Evolutionary conservation across 2,797 vertebrate species (phyloP).

Genomic region (Apogon talboti): DNA sequence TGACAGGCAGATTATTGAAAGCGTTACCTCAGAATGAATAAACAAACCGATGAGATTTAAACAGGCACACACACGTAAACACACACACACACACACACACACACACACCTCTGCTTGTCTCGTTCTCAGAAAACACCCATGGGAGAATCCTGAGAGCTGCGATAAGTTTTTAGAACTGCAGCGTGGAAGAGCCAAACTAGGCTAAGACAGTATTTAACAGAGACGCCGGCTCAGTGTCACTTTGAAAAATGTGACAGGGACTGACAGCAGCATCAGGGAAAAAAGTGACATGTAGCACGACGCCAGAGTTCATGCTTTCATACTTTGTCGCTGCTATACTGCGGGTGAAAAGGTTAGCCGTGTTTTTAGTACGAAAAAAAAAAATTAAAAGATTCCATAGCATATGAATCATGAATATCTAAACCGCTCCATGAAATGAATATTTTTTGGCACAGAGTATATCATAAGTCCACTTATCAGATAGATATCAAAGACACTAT

Average conservation of each 20-base stretch:
- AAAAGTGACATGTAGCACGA: conserved; percentile 30
- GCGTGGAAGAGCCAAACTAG: conserved; percentile 46
- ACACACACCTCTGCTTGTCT: conserved; percentile 39
- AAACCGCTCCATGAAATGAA: too few relatives aligned
- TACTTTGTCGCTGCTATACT: neutral
- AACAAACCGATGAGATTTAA: conserved; percentile 48
- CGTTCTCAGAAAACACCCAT: conserved; percentile 52
- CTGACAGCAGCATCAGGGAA: conserved; percentile 33
- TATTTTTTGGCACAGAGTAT: too few relatives aligned
- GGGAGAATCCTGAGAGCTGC: conserved; percentile 39
- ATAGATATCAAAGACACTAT: too few relatives aligned
- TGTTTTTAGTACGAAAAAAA: too few relatives aligned
- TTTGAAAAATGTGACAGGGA: conserved; percentile 40
- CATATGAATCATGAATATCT: too few relatives aligned
- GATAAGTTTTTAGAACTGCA: conserved; percentile 47
- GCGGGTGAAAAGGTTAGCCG: neutral
- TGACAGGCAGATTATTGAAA: conserved; percentile 34
- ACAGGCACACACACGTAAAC: conserved; percentile 10
- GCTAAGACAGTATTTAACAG: conserved; percentile 50
- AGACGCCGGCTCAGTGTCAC: conserved; percentile 4
- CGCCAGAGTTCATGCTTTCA: conserved; percentile 5
- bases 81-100: too few relatives aligned
- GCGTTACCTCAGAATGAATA: conserved; percentile 29
- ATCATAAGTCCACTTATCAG: too few relatives aligned
- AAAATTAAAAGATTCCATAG: too few relatives aligned